phyloP scores from a whole-genome alignment of 2,888 invertebrate species.

The Dexiosoma caninum region DNA sequence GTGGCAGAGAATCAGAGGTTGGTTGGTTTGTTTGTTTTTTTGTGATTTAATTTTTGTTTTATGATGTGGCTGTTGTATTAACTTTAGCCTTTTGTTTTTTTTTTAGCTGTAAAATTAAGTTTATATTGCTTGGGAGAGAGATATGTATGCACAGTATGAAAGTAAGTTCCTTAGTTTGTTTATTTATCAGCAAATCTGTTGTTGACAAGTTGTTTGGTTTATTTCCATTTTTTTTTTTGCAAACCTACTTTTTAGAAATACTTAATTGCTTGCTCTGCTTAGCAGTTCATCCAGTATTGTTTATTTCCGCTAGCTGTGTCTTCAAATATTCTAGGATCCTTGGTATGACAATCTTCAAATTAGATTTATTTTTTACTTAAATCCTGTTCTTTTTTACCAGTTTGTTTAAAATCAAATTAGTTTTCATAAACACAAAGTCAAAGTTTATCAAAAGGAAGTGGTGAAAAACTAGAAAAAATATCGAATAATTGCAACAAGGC shows the following conservation, averaged over 20 bases:
- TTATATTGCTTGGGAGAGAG: neutral
- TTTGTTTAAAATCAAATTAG: neutral
- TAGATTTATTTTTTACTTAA: neutral
- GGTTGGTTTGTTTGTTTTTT: slow-evolving; percentile 24
- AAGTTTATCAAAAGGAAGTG: no score
- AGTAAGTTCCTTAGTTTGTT: slow-evolving; percentile 1
- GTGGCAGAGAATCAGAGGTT: neutral
- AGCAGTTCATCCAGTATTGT: neutral
- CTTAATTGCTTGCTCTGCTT: neutral
- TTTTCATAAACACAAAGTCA: no score
- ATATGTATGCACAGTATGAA: neutral
- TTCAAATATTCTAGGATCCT: slow-evolving; percentile 5
- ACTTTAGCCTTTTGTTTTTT: neutral
- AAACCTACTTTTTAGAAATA: no score
- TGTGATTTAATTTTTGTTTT: slow-evolving; percentile 24
- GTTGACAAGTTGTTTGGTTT: slow-evolving; percentile 36
- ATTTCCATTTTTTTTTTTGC: slow-evolving; percentile 4
- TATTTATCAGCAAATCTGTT: slow-evolving; percentile 50
- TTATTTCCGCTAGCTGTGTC: slow-evolving; percentile 23
- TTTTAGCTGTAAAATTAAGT: neutral
- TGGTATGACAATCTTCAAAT: neutral
- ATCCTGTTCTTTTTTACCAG: neutral
- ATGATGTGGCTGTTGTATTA: slow-evolving; percentile 14
- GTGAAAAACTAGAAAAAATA: no score
- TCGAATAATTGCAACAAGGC: no score